Evolutionary conservation across 2,888 invertebrate genomes (phyloP).

Genomic region (Drosophila putrida): DNA sequence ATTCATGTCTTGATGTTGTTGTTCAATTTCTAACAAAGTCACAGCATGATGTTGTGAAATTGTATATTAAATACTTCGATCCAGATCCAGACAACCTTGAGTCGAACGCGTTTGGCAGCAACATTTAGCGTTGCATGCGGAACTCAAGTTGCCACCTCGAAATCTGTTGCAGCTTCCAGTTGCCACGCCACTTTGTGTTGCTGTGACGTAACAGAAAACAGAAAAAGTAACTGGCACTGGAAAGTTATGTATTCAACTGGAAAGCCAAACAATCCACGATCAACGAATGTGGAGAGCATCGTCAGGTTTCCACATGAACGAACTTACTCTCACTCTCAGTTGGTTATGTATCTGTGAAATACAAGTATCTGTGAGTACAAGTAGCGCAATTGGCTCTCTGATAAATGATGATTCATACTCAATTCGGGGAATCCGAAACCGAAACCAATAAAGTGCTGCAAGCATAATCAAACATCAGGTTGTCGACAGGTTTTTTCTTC

Average conservation of each 20-base stretch:
- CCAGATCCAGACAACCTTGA: constrained; percentile 51
- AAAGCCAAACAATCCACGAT: constrained; percentile 24
- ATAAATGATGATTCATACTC: constrained; percentile 78
- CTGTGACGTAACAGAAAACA: constrained; percentile 57
- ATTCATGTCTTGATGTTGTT: constrained; percentile 18
- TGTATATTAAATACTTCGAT: constrained; percentile 38
- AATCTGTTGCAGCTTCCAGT: constrained; percentile 33
- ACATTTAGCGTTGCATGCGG: constrained; percentile 63
- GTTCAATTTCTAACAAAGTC: constrained; percentile 46
- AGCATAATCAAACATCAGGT: constrained; percentile 37
- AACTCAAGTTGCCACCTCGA: constrained; percentile 40
- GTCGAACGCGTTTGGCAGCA: constrained; percentile 18
- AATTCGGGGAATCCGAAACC: constrained; percentile 82
- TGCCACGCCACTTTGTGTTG: constrained; percentile 15
- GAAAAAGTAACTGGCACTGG: constrained; percentile 43
- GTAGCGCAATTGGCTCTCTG: constrained; percentile 39
- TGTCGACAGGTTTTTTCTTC: constrained; percentile 58
- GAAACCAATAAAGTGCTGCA: constrained; percentile 66
- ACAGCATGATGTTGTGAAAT: constrained; percentile 58
- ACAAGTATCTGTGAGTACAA: constrained; percentile 35
- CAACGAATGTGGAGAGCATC: constrained; percentile 25
- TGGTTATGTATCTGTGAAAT: constrained; percentile 16
- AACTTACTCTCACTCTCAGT: constrained; percentile 8
- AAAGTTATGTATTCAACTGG: constrained; percentile 46
- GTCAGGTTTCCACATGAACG: constrained; percentile 45